These are phyloP conservation scores for Sipha maydis DNA, from an alignment of 2,888 invertebrate genomes.

Conservation along the genomic window DNA sequence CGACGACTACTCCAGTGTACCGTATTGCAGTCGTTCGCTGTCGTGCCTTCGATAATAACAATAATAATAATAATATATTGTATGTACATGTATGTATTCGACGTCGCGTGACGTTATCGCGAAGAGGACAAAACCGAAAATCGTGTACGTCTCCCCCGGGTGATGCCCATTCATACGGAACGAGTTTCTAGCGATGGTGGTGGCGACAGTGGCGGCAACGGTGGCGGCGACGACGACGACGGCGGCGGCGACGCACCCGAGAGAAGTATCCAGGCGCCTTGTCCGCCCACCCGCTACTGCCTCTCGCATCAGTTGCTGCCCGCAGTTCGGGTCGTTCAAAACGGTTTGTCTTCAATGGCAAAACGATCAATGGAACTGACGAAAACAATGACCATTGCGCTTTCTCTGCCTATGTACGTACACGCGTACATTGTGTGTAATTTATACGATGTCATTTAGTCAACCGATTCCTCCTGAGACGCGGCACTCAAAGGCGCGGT, in stretches of 20 bases:
- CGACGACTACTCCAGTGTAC: no score
- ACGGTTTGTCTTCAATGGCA: constrained; percentile 57
- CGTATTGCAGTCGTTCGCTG: no score
- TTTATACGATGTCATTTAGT: neutral
- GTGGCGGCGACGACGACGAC: neutral
- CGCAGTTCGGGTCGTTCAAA: constrained; percentile 12
- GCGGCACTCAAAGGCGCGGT: no score
- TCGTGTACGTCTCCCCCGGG: neutral
- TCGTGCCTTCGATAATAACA: no score
- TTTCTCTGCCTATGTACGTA: neutral
- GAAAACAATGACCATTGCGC: constrained; percentile 27
- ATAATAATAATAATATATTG: no score
- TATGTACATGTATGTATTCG: no score
- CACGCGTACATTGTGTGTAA: neutral
- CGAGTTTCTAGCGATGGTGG: constrained; percentile 12
- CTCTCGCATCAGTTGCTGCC: neutral
- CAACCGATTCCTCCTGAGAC: no score
- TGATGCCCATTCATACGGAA: constrained; percentile 54
- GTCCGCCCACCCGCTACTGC: constrained; percentile 4
- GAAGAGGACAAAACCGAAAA: neutral
- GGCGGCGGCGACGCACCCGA: constrained; percentile 32
- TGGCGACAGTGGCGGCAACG: neutral
- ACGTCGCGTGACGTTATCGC: neutral
- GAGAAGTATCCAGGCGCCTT: constrained; percentile 53
- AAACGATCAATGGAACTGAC: constrained; percentile 54